Evolutionary conservation across 2,797 vertebrate genomes (phyloP), one percentile per base, ranked within the genome.

Genomic region (Lates japonicus): DNA sequence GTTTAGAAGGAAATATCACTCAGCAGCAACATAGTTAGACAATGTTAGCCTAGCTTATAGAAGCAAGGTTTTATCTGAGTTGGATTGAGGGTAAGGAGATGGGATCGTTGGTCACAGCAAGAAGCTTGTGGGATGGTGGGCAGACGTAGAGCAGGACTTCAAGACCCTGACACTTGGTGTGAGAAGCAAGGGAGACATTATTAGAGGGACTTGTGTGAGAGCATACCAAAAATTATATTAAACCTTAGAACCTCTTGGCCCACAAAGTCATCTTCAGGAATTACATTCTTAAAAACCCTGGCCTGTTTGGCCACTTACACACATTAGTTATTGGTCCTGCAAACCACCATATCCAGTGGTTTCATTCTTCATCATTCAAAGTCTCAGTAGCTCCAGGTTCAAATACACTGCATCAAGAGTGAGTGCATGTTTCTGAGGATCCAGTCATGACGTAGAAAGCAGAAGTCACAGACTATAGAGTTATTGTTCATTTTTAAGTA

Each of bases 1-100:
- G 44, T 82, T 80, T 29, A 77, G 51, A 67, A 81, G 69, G 59
- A 83, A 83, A 81, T 52, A 85, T 71, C 48, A 44, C 72, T 78
- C 48, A 67, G 66, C 25, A 80, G 19, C 10, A 29, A 49, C 57
- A 52, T 20, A 20, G 66, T 70, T 58, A 74, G 64, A 57, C 46
- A 11, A 16, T 44, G 59, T 78, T 74, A 31, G 25, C 16, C 6
- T 2, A 49, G 58, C 9, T 44, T 19, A 37, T 6, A 39, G 33
- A 57, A 11, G 58, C 0, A 35, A 22, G 49, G n/a, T 10, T 61
- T 39, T 7, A 73, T 16, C 33, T n/a, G 35, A 20, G 55, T 52
- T 44, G 11, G 5, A 17, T 3, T 41, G 8, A 70, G 51, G 54
- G 22, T 37, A 1, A 39, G 9, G 14, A 61, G 35, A 22, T n/a